phyloP scores from a whole-genome alignment of 2,888 invertebrate genomes.

The Plusia festucae region DNA sequence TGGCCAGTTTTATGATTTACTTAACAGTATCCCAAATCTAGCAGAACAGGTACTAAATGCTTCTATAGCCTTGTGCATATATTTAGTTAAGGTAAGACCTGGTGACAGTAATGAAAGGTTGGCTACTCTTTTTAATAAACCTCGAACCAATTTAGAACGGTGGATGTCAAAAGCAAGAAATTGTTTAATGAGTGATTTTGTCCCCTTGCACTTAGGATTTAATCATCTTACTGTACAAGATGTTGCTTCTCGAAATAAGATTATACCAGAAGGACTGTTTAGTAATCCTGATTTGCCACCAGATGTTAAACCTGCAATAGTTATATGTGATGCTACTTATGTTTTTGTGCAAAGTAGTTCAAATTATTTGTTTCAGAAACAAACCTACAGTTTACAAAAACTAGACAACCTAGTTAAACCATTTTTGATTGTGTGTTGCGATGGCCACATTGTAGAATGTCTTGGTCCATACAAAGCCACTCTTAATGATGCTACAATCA shows the following conservation, averaged over 20 bases:
- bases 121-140: conserved; percentile 15
- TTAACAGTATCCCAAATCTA: conserved; percentile 18
- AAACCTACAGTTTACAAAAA: conserved; percentile 31
- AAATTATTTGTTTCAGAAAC: conserved; percentile 28
- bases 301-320: conserved; percentile 22
- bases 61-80: conserved; percentile 23
- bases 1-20: conserved; percentile 26
- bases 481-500: conserved; percentile 14
- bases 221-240: conserved; percentile 26
- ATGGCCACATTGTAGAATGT: too few relatives aligned
- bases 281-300: conserved; percentile 18
- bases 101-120: conserved; percentile 34
- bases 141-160: conserved; percentile 23
- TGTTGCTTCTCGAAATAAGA: conserved; percentile 26
- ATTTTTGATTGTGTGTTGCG: conserved; percentile 26
- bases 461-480: conserved; percentile 20
- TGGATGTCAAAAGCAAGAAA: conserved; percentile 24
- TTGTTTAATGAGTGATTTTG: conserved; percentile 7
- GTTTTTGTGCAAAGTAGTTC: conserved; percentile 27
- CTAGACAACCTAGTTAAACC: conserved; percentile 21
- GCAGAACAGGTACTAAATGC: conserved; percentile 24
- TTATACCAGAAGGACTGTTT: conserved; percentile 24
- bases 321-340: conserved; percentile 32
- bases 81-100: conserved; percentile 31
- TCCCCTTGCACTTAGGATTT: conserved; percentile 19